Base-by-base conservation (phyloP, 2,888 invertebrate genomes). In the Cacoxenus indagator region DNA sequence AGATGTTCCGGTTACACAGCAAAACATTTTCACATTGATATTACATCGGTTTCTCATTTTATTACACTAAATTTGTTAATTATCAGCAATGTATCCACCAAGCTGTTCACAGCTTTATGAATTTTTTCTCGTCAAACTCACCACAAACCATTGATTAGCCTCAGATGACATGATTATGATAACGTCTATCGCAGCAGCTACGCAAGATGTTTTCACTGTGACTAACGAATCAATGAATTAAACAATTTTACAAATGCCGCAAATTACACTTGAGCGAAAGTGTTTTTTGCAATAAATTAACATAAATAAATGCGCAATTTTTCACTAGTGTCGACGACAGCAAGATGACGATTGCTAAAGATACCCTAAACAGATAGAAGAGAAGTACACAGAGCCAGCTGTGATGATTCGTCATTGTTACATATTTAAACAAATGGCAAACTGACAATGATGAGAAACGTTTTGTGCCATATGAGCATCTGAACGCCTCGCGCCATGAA, bases 271-370 rank as follows among this genome's bases (percentile, higher is more conserved):
- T 51, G 8, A 51, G 51, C 51, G 51, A 51, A 51, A 51, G 51
- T 51, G 22, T 51, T 51, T 51, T 51, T 22, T 22, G 51, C 22
- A 51, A 51, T 51, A 51, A 51, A 51, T 51, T 51, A 22, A 51
- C 51, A 51, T 51, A 51, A 51, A 51, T 9, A 5, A 22, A 51
- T 22, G 22, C 17, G 51, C 22, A 51, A 17, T 51, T 51, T 51
- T 22, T 11, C 24, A 22, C 37, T 11, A 31, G 37, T 4, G 37
- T 37, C 37, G 14, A 37, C 14, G 8, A 11, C 9, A 37, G 37
- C 37, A 1, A 37, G 9, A 37, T 14, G 14, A 37, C 8, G 37
- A 37, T 8, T 37, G 9, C 8, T 37, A 14, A 37, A 37, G 37
- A 37, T 37, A n/a, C n/a, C n/a, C n/a, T n/a, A 37, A 37, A 37